These are phyloP conservation scores for Antennarius maculatus DNA, from an alignment of 2,797 vertebrate species.

Conservation along the genomic window DNA sequence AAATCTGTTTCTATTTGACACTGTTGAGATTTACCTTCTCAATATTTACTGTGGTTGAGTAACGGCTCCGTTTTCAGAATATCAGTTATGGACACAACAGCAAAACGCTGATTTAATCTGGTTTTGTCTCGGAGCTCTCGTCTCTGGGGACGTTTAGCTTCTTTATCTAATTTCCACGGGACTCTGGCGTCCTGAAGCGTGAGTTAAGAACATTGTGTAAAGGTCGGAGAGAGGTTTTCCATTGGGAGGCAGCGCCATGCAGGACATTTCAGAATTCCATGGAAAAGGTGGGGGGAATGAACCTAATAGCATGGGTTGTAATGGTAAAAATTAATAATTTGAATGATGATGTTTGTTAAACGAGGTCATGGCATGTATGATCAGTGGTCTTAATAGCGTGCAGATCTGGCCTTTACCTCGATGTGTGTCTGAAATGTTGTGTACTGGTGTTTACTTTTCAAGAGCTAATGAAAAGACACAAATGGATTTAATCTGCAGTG, in stretches of 20 bases:
- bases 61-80: slow-evolving; percentile 52
- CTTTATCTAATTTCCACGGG: slow-evolving; percentile 41
- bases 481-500: slow-evolving; percentile 73
- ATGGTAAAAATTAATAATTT: slow-evolving; percentile 69
- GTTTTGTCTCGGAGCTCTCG: slow-evolving; percentile 39
- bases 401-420: slow-evolving; percentile 37
- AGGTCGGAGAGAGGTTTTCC: slow-evolving; percentile 69
- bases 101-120: slow-evolving; percentile 51
- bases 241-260: slow-evolving; percentile 61
- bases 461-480: slow-evolving; percentile 75
- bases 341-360: slow-evolving; percentile 59
- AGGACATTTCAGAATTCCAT: slow-evolving; percentile 54
- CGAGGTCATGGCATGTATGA: slow-evolving; percentile 45
- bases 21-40: slow-evolving; percentile 47
- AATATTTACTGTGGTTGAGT: slow-evolving; percentile 48
- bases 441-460: slow-evolving; percentile 44
- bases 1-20: slow-evolving; percentile 44
- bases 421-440: slow-evolving; percentile 33
- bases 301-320: slow-evolving; percentile 67
- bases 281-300: slow-evolving; percentile 33
- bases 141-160: slow-evolving; percentile 9
- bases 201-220: slow-evolving; percentile 49
- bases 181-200: slow-evolving; percentile 46
- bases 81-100: slow-evolving; percentile 49
- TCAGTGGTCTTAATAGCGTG: slow-evolving; percentile 45